Evolutionary conservation across 2,888 invertebrate genomes (phyloP).

Genomic region (Neoascia interrupta): DNA sequence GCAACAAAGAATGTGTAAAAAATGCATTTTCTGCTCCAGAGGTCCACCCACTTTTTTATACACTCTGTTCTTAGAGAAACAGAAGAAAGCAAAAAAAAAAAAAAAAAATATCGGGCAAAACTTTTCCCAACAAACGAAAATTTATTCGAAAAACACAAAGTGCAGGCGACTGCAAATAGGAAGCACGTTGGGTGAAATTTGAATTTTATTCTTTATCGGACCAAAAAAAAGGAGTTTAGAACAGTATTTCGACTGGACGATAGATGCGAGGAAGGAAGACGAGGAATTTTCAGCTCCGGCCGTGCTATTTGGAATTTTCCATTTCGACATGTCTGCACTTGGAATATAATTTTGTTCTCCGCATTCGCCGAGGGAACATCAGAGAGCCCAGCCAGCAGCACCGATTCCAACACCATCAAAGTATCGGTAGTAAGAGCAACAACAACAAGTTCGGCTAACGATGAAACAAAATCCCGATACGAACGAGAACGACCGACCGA

Average conservation of each 20-base stretch:
- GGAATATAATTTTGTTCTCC: constrained; percentile 41
- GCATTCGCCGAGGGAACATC: not conserved
- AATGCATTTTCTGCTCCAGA: not conserved
- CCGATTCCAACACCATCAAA: not conserved
- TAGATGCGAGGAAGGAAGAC: not conserved
- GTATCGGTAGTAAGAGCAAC: constrained; percentile 7
- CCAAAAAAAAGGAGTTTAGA: constrained; percentile 26
- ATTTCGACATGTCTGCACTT: constrained; percentile 61
- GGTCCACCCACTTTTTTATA: not conserved
- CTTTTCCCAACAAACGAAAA: constrained; percentile 39
- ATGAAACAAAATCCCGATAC: constrained; percentile 59
- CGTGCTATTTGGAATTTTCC: constrained; percentile 41
- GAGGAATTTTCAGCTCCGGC: constrained; percentile 30
- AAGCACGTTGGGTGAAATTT: constrained; percentile 58
- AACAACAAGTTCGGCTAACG: constrained; percentile 54
- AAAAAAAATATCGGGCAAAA: too few relatives aligned
- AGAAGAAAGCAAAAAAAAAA: too few relatives aligned
- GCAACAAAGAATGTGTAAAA: too few relatives aligned
- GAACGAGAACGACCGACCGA: too few relatives aligned
- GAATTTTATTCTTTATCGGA: constrained; percentile 23
- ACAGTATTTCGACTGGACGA: not conserved
- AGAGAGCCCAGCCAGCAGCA: not conserved
- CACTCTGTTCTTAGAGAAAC: too few relatives aligned
- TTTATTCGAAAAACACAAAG: constrained; percentile 51
- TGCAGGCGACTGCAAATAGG: constrained; percentile 45